Conservation (phyloP, 2,888 invertebrate genomes). For the Lycocerus yunnanus region DNA sequence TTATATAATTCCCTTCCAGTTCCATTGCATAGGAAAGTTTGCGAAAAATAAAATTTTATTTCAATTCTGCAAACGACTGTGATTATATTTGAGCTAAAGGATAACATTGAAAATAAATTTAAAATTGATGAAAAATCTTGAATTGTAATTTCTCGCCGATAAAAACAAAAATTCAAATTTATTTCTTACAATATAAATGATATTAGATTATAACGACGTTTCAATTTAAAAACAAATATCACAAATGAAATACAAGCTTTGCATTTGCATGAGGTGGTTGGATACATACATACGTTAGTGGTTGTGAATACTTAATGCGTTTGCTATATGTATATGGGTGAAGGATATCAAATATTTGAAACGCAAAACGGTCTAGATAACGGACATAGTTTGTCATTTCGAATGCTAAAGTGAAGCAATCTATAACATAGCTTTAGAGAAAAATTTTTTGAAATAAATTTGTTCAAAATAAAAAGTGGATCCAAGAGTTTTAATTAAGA, state of each 20-base stretch:
- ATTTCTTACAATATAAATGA: not conserved
- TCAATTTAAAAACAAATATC: slow-evolving; percentile 2
- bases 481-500: not conserved
- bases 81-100: not conserved
- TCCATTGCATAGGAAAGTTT: not conserved
- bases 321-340: slow-evolving; percentile 2
- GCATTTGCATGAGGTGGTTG: not conserved
- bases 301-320: slow-evolving; percentile 7
- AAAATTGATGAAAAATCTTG: not conserved
- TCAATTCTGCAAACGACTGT: not conserved
- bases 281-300: not conserved
- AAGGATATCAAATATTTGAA: slow-evolving; percentile 6
- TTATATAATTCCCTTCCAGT: not conserved
- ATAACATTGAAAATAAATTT: not conserved
- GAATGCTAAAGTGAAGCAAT: not conserved
- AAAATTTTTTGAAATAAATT: not conserved
- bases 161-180: not conserved
- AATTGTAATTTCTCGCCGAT: not conserved
- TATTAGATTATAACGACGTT: not conserved
- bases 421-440: not conserved
- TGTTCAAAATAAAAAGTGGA: not conserved
- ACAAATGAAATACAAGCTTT: slow-evolving; percentile 2
- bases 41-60: not conserved
- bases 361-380: slow-evolving; percentile 3
- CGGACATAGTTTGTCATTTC: slow-evolving; percentile 1